phyloP scores from a whole-genome alignment of 1,140 invertebrate species.

The Sminthurides bifidus region DNA sequence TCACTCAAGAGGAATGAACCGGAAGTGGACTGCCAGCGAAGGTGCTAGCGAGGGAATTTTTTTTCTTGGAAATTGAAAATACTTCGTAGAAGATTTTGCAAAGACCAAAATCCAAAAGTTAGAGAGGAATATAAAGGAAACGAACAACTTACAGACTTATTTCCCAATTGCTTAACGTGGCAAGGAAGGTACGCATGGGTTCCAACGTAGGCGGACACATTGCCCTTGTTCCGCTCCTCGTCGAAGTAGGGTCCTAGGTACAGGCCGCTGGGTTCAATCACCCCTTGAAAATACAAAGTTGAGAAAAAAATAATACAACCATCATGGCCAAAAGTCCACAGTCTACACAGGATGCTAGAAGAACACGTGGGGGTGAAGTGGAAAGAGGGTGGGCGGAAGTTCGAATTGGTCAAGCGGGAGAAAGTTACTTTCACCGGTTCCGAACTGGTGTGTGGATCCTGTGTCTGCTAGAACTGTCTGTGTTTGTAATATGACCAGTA shows the following conservation, averaged over 20 bases:
- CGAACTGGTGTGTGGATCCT: too few species aligned
- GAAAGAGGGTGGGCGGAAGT: background rate
- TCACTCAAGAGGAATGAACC: too few species aligned
- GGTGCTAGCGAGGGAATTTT: too few species aligned
- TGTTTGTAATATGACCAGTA: too few species aligned
- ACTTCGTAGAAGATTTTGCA: too few species aligned
- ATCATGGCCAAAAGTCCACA: background rate
- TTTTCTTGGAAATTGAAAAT: too few species aligned
- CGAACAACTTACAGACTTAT: slow-evolving; percentile 28
- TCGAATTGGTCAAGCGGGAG: background rate
- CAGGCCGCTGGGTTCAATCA: slow-evolving; percentile 17
- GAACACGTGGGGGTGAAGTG: background rate
- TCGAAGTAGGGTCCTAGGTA: slow-evolving; percentile 31
- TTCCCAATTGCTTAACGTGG: slow-evolving; percentile 30
- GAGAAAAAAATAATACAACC: background rate
- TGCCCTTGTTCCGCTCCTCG: slow-evolving; percentile 26
- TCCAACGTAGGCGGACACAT: slow-evolving; percentile 27
- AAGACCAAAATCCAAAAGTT: too few species aligned
- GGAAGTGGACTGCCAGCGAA: too few species aligned
- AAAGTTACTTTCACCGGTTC: too few species aligned
- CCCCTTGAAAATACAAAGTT: too few species aligned
- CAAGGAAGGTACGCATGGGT: slow-evolving; percentile 29
- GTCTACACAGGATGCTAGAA: background rate
- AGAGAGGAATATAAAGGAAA: background rate
- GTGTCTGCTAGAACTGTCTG: too few species aligned